These are phyloP conservation scores for Pseudorasbora parva DNA, from an alignment of 2,113 vertebrate genomes.

Conservation along the genomic window DNA sequence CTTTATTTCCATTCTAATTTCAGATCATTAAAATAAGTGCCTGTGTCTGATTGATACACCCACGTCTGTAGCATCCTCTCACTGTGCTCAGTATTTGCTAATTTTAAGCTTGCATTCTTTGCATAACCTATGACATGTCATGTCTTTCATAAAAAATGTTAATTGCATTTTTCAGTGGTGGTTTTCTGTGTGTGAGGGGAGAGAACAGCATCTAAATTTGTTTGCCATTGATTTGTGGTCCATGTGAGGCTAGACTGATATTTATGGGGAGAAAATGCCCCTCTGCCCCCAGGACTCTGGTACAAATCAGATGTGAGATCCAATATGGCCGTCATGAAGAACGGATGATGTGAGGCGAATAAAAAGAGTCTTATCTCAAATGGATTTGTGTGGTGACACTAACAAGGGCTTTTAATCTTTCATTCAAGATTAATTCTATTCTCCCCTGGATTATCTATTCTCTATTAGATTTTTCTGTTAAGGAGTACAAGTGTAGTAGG, in stretches of 20 bases:
- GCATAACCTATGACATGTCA: not conserved
- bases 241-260: slow-evolving; percentile 47
- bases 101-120: not conserved
- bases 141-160: not conserved
- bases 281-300: slow-evolving; percentile 56
- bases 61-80: not conserved
- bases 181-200: too few species aligned
- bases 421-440: slow-evolving; percentile 33
- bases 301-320: slow-evolving; percentile 55
- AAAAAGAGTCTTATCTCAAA: slow-evolving; percentile 41
- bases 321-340: slow-evolving; percentile 34
- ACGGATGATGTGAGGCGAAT: slow-evolving; percentile 34
- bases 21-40: not conserved
- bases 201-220: slow-evolving; percentile 35
- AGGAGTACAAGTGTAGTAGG: slow-evolving; percentile 3
- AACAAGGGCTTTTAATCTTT: slow-evolving; percentile 32
- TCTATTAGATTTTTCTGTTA: slow-evolving; percentile 29
- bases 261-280: slow-evolving; percentile 58
- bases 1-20: not conserved
- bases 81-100: not conserved
- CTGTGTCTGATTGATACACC: not conserved
- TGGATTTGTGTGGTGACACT: slow-evolving; percentile 37
- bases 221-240: slow-evolving; percentile 56
- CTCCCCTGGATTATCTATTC: not conserved
- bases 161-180: not conserved